A percentile compares a stretch with the other conserved stretches of the same genome.
Evolutionary conservation across 2,797 vertebrate genomes (phyloP).

Genomic region (Xerus rutilus): DNA sequence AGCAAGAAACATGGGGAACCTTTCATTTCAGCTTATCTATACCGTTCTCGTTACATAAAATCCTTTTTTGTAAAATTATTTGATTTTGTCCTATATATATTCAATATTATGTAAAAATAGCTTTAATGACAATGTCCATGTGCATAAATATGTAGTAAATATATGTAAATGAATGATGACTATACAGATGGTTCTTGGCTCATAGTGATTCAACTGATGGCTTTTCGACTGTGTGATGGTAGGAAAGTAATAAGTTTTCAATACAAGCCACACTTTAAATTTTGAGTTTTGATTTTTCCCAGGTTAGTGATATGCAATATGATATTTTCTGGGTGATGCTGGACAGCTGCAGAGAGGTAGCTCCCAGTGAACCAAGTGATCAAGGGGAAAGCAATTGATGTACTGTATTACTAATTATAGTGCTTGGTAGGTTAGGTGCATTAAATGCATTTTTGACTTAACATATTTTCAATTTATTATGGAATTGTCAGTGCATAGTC

Average conservation of each 20-base stretch:
- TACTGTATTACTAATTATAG: not conserved
- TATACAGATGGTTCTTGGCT: not conserved
- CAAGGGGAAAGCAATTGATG: not conserved
- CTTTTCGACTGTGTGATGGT: not conserved
- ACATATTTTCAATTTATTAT: not conserved
- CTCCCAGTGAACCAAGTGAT: too few relatives aligned
- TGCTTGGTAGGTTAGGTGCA: not conserved
- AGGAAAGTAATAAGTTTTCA: not conserved
- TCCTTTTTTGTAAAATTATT: not conserved
- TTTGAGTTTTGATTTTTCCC: not conserved
- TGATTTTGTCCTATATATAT: not conserved
- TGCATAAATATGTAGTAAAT: not conserved
- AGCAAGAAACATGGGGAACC: not conserved
- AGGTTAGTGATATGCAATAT: not conserved
- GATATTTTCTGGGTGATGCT: not conserved
- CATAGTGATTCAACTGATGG: not conserved
- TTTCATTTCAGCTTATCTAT: not conserved
- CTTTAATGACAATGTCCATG: not conserved
- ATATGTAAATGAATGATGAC: not conserved
- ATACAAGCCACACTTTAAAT: not conserved
- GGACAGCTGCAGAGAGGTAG: not conserved
- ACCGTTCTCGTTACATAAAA: not conserved
- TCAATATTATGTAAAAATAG: not conserved
- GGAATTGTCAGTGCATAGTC: not conserved
- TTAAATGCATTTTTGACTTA: not conserved